Base-by-base conservation (phyloP, 2,797 vertebrate genomes). In the Bradypodion pumilum region DNA sequence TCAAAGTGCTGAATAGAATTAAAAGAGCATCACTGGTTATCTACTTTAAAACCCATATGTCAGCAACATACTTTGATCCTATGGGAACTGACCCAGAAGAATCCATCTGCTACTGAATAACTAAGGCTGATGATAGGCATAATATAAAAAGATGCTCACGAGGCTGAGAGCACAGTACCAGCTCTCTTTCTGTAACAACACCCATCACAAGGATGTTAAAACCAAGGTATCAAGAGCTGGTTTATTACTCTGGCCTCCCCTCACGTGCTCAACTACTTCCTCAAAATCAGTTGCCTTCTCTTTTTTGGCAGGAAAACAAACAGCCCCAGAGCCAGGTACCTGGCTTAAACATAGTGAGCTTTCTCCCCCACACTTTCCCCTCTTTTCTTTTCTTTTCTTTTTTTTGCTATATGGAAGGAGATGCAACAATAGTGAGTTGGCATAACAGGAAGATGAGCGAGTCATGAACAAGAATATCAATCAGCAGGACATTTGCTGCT, bases 51-150 rank as follows among this genome's bases (percentile, higher is more conserved):
- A 40, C 40, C 56, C 66, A 13, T 69, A 62, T 60, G 9, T 81
- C 65, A 69, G 81, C 63, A 83, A 83, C 4, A 46, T 35, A 6
- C 81, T 5, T 19, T 7, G 23, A 88, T 77, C 27, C 19, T 35
- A 81, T 79, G 72, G 65, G 81, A 87, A 52, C 32, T 83, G 85
- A 35, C 46, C 49, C 83, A 78, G 37, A 68, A 15, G 3, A 35
- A 40, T 75, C 60, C 60, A 60, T 15, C 10, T 0, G 0, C 23
- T 59, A 2, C 62, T 1, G 27, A 32, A 80, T 40, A 0, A 0
- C n/a, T 68, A 66, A 80, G 15, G 62, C 49, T 46, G 62, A 80
- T 46, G 37, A 40, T 19, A 81, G 35, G 46, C 73, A 75, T 60
- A 60, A 75, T 60, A 35, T 37, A 68, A 60, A 80, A 85, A 66